A percentile compares a stretch with the other conserved stretches of the same genome.
These are phyloP conservation scores for Leptopilina myrica DNA, from an alignment of 2,888 invertebrate genomes.

Conservation along the genomic window DNA sequence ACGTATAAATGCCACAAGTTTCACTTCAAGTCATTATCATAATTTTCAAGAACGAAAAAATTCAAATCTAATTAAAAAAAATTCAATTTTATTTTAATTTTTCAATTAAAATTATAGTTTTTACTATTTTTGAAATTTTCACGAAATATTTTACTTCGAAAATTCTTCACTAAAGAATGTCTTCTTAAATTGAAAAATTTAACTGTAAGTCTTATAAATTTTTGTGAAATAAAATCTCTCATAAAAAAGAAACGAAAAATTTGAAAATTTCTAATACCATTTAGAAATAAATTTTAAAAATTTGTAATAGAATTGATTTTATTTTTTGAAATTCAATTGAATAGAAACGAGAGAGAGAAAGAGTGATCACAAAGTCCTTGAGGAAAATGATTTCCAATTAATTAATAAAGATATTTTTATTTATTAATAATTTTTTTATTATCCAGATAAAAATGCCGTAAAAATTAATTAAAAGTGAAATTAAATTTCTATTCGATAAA, in stretches of 20 bases:
- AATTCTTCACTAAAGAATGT: too few relatives aligned
- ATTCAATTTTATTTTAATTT: neutral
- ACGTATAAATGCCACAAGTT: conserved; percentile 25
- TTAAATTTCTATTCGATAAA: neutral
- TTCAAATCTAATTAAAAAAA: neutral
- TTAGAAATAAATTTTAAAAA: too few relatives aligned
- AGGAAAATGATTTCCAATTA: neutral
- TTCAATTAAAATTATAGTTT: too few relatives aligned
- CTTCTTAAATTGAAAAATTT: too few relatives aligned
- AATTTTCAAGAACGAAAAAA: neutral
- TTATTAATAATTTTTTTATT: conserved; percentile 2
- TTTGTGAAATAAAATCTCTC: too few relatives aligned
- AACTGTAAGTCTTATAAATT: too few relatives aligned
- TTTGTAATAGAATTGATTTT: too few relatives aligned
- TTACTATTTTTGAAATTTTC: too few relatives aligned
- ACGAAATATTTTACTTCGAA: too few relatives aligned
- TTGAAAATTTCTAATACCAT: too few relatives aligned
- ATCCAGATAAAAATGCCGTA: neutral
- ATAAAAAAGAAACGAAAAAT: too few relatives aligned
- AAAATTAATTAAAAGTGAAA: neutral
- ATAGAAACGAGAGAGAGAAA: neutral
- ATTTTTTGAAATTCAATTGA: too few relatives aligned
- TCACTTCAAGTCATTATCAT: neutral
- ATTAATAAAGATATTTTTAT: neutral
- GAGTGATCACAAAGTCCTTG: neutral